Evolutionary conservation across 2,113 vertebrate species (phyloP), one percentile per base, ranked within the genome.

Genomic region (Hylia prasina): DNA sequence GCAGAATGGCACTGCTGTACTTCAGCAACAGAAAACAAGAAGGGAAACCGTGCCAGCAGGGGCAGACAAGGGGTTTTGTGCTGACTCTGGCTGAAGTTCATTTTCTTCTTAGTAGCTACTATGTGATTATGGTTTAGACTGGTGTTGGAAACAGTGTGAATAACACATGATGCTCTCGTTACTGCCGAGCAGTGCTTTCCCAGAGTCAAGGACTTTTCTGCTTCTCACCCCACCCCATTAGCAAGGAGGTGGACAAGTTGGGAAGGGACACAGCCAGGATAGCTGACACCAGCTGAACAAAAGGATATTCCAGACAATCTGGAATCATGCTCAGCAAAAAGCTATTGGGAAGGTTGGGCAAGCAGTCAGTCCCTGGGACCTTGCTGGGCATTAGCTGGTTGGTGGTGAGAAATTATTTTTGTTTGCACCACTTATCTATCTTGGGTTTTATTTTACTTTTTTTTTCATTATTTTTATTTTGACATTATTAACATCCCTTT

Each of bases 41-140:
- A 72, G 11, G 20, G 13, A 72, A 85, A 82, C 45, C 0, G 0
- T 37, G 51, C 35, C 47, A 44, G 28, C 39, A 35, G 0, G 1
- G 21, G 23, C 13, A 95, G 28, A 44, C 24, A 54, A 39, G 2
- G 14, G 13, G 1, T 6, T 42, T n/a, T 69, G 2, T 54, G 22
- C 40, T 48, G 31, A 39, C 48, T 73, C 47, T 73, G 53, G 4
- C 22, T 48, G 47, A 11, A 66, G 33, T 30, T 51, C 2, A 24
- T 66, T 82, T 69, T 61, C 40, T 40, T 69, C 17, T 9, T 27
- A 31, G 47, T 8, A 40, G 30, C 17, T 40, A 5, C 25, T 61
- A 31, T 19, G 10, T 24, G 30, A 10, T n/a, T 35, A 13, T 69
- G 47, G 18, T 42, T 48, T 35, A 25, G 54, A 18, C 18, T 69